Conservation (phyloP, 2,113 vertebrate genomes). For the Apteryx mantelli region DNA sequence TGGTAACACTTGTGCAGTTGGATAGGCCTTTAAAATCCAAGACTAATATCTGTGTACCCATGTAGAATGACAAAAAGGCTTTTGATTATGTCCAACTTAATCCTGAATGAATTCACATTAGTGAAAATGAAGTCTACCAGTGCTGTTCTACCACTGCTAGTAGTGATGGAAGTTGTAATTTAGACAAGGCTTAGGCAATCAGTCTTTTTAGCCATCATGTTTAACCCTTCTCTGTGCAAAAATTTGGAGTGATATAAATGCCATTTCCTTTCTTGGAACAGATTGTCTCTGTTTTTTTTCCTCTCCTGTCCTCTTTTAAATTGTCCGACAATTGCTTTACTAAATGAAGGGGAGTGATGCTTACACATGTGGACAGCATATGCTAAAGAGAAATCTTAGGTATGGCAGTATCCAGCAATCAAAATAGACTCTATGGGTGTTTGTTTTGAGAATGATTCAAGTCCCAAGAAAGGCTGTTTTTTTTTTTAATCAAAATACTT, state of each 20-base stretch:
- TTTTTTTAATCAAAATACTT: neutral
- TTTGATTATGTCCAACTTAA: neutral
- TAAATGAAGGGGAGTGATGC: neutral
- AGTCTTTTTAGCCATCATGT: neutral
- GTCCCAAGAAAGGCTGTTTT: neutral
- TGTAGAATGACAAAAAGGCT: neutral
- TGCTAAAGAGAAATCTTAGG: neutral
- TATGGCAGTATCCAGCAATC: neutral
- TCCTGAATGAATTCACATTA: neutral
- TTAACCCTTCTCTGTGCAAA: neutral
- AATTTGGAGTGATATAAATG: neutral
- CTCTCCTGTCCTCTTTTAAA: neutral
- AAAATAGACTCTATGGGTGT: neutral
- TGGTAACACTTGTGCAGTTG: neutral
- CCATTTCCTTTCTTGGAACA: neutral
- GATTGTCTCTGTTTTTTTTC: neutral
- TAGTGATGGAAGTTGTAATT: neutral
- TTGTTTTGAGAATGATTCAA: neutral
- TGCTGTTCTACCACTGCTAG: neutral
- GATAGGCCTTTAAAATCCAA: neutral
- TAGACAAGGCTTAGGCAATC: neutral
- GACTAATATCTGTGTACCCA: neutral
- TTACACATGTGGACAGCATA: neutral
- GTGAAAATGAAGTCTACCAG: neutral
- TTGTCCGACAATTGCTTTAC: conserved; percentile 4